Evolutionary conservation across 2,797 vertebrate species (phyloP).

Genomic region (Anas georgica): DNA sequence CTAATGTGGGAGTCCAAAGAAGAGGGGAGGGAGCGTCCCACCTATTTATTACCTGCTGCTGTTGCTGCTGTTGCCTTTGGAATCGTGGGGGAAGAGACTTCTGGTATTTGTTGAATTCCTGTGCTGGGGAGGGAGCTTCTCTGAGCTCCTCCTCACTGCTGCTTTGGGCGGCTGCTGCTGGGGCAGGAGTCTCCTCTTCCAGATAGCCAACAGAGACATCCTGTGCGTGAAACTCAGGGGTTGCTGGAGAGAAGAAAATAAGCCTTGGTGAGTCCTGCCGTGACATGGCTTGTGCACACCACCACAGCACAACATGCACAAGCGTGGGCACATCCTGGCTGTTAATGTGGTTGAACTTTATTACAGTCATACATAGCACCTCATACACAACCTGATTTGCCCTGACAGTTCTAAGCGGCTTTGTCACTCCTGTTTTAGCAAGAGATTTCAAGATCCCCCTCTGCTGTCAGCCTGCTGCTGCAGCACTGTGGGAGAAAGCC

Average conservation of each 20-base stretch:
- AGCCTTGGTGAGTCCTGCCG: neutral
- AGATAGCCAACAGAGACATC: conserved; percentile 68
- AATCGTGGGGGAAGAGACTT: conserved; percentile 92
- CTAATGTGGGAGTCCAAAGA: neutral
- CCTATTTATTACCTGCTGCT: conserved; percentile 32
- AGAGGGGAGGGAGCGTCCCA: neutral
- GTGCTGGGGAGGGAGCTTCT: conserved; percentile 86
- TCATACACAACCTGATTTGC: neutral
- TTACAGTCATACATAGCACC: neutral
- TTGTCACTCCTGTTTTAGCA: neutral
- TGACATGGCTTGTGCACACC: neutral
- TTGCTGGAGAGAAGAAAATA: conserved; percentile 51
- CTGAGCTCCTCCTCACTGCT: conserved; percentile 86
- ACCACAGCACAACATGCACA: neutral
- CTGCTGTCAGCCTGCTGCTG: neutral
- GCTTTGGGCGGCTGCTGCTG: conserved; percentile 60
- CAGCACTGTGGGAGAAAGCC: neutral
- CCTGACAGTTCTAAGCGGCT: neutral
- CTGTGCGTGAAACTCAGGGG: conserved; percentile 78
- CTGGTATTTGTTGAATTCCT: conserved; percentile 87
- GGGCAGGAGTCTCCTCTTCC: conserved; percentile 78
- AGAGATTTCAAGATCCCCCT: neutral
- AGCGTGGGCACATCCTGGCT: neutral
- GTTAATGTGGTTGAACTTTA: neutral
- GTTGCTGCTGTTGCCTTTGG: conserved; percentile 87